These are phyloP conservation scores for Cylas formicarius DNA, from an alignment of 1,140 invertebrate species.

Conservation along the genomic window DNA sequence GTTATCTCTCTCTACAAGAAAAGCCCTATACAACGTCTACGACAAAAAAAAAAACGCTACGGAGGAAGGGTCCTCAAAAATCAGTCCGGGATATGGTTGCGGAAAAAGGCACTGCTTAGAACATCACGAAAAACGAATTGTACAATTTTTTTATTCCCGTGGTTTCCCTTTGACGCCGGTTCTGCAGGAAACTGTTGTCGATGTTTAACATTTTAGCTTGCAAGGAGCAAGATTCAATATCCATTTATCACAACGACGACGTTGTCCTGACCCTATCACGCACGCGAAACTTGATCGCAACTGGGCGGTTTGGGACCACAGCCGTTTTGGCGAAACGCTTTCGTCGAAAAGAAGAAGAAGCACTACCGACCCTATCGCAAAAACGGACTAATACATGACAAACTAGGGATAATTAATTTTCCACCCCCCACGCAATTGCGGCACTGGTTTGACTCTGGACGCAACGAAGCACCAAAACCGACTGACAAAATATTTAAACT, in stretches of 20 bases:
- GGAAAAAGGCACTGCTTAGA: slow-evolving; percentile 54
- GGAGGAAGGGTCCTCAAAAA: no score
- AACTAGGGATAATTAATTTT: no score
- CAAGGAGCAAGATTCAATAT: slow-evolving; percentile 37
- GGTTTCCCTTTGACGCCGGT: slow-evolving; percentile 69
- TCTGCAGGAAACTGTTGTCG: slow-evolving; percentile 64
- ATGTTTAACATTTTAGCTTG: slow-evolving; percentile 50
- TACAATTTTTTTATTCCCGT: slow-evolving; percentile 77
- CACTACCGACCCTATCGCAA: no score
- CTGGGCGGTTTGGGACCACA: slow-evolving; percentile 12
- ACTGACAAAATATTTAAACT: slow-evolving; percentile 21
- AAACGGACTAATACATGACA: no score
- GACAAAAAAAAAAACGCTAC: background rate
- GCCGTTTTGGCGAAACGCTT: slow-evolving; percentile 37
- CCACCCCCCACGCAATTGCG: background rate
- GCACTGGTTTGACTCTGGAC: background rate
- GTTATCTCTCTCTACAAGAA: background rate
- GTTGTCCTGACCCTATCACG: no score
- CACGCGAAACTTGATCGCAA: slow-evolving; percentile 5
- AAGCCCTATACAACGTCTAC: background rate
- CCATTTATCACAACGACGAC: slow-evolving; percentile 38
- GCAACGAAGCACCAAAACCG: slow-evolving; percentile 10
- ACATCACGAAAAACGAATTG: slow-evolving; percentile 77
- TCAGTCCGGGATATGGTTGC: no score
- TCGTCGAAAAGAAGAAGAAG: background rate